Evolutionary conservation across 1,140 invertebrate species (phyloP), one percentile per base, ranked within the genome.

Genomic region (Hirudo medicinalis): DNA sequence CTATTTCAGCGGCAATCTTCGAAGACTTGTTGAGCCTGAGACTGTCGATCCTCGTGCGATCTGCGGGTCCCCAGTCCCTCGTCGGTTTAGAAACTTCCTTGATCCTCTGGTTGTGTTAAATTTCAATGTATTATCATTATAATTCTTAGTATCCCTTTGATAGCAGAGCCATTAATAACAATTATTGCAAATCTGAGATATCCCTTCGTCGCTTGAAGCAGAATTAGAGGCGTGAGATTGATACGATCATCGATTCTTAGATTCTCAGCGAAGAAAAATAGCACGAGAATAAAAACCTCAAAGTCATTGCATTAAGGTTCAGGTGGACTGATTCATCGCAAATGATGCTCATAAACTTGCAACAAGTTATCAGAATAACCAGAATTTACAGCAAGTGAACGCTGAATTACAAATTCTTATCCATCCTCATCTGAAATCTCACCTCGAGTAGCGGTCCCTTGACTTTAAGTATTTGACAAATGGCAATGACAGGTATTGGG

Each of bases 401-500:
- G 15, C 22, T 32, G 19, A 22, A 22, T 25, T 32, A 63, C 13
- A 57, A 2, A 57, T 25, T n/a, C 54, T 2, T 9, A 57, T 25
- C 20, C 54, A 4, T 57, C 54, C 54, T n/a, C 54, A 57, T 9
- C 20, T 25, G 25, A 20, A 57, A 20, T 25, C 53, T 54, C 5
- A 60, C 70, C 70, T 71, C 27, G 8, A 53, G 29, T 13, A 71
- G 27, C 13, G 70, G 4, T 68, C 77, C 75, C 67, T 70, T 54
- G 15, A 54, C 69, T 17, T 69, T 67, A 1, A 72, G 11, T 22
- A 76, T 32, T 43, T 75, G 72, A 68, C 67, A 66, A 69, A 78
- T 54, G 40, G 76, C 76, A 54, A 76, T 70, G 43, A 76, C 68
- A 54, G 78, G 78, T 15, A 79, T 70, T 17, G 76, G 77, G n/a